Conservation (phyloP, 2,113 vertebrate genomes). For the Gopherus flavomarginatus region DNA sequence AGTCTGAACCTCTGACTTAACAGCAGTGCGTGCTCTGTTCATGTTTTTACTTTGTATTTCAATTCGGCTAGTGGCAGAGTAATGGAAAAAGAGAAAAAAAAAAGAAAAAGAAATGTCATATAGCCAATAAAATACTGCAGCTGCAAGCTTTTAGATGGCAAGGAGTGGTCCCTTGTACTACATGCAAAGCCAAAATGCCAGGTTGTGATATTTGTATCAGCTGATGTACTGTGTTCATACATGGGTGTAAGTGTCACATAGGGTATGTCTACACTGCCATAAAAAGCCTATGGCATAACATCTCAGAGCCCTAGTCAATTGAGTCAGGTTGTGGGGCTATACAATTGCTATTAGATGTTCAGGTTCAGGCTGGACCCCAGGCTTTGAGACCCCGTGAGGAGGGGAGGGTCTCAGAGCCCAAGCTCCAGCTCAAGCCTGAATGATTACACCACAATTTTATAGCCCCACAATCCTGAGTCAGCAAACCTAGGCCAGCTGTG, state of each 20-base stretch:
- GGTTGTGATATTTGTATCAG: not conserved
- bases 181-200: not conserved
- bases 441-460: too few species aligned
- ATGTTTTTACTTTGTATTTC: not conserved
- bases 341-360: not conserved
- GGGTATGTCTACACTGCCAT: not conserved
- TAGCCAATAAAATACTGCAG: not conserved
- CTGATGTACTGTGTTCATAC: not conserved
- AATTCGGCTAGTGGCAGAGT: not conserved
- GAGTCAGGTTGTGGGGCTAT: not conserved
- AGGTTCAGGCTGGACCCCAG: not conserved
- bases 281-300: not conserved
- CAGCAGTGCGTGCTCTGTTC: not conserved
- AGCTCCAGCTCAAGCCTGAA: too few species aligned
- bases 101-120: not conserved
- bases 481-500: not conserved
- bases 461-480: not conserved
- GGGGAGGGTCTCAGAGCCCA: not conserved
- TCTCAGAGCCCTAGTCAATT: not conserved
- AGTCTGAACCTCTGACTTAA: not conserved
- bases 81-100: not conserved
- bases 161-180: not conserved
- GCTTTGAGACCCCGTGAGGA: not conserved
- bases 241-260: not conserved
- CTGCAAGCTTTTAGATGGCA: not conserved